Percentiles rank a stretch among this genome's conserved stretches.
Conservation (phyloP, 64 coral and sea anemone species). For the Stylophora pistillata region DNA sequence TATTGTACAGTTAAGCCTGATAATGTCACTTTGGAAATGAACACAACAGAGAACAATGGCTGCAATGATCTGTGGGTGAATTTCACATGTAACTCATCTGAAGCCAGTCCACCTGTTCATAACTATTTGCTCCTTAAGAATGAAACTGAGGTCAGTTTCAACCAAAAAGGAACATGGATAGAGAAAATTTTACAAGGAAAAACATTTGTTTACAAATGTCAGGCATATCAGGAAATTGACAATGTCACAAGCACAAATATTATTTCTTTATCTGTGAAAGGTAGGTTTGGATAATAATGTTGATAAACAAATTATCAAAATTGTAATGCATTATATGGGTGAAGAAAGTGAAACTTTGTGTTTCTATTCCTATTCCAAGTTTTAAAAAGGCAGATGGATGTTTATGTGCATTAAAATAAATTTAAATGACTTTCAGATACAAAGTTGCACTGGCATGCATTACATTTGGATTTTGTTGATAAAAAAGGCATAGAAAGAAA, state of each 20-base stretch:
- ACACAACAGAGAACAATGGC: conserved; percentile 18
- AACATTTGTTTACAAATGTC: background rate
- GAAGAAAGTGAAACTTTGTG: too few species aligned
- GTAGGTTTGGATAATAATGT: background rate
- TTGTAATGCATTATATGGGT: too few species aligned
- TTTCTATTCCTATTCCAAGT: too few species aligned
- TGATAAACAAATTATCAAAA: too few species aligned
- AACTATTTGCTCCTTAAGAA: background rate
- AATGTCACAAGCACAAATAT: background rate
- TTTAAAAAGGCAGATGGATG: too few species aligned
- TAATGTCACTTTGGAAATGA: background rate
- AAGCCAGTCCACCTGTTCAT: conserved; percentile 13
- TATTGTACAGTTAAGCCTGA: conserved; percentile 16
- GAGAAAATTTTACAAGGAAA: background rate
- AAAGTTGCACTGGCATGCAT: too few species aligned
- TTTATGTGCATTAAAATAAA: too few species aligned
- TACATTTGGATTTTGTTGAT: too few species aligned
- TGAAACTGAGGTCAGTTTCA: background rate
- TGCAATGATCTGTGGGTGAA: conserved; percentile 12
- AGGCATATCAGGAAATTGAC: background rate
- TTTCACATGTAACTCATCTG: conserved; percentile 7
- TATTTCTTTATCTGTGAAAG: background rate
- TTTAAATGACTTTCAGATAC: too few species aligned
- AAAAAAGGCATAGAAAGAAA: too few species aligned
- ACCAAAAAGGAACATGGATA: background rate